Conservation (phyloP, 2,113 vertebrate species). For the Columba livia region DNA sequence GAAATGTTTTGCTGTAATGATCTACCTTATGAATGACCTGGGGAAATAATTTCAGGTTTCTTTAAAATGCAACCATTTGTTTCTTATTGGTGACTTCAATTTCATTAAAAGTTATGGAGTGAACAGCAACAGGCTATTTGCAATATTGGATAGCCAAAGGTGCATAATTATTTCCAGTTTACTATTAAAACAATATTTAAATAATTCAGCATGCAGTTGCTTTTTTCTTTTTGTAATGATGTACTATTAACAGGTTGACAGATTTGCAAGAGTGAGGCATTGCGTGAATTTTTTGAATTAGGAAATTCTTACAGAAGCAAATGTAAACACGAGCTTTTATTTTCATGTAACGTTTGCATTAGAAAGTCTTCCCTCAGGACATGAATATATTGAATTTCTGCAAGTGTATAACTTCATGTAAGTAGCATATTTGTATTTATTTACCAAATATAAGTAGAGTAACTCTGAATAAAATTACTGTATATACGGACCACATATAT, state of each 20-base stretch:
- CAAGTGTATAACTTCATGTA: not conserved
- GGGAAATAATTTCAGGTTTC: slow-evolving; percentile 64
- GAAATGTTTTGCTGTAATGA: slow-evolving; percentile 44
- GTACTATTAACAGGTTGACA: slow-evolving; percentile 11
- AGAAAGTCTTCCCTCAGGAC: slow-evolving; percentile 46
- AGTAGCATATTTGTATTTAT: slow-evolving; percentile 24
- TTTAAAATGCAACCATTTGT: slow-evolving; percentile 53
- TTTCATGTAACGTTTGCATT: not conserved
- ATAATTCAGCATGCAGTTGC: slow-evolving; percentile 10
- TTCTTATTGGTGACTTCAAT: slow-evolving; percentile 51
- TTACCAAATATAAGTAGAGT: not conserved
- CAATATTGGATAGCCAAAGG: slow-evolving; percentile 43
- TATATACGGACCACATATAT: not conserved
- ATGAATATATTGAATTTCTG: slow-evolving; percentile 28
- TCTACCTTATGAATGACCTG: slow-evolving; percentile 57
- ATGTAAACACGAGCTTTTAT: not conserved
- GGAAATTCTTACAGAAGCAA: not conserved
- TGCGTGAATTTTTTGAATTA: slow-evolving; percentile 23
- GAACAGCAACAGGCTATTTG: slow-evolving; percentile 5
- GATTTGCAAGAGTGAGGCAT: not conserved
- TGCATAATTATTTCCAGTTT: slow-evolving; percentile 46
- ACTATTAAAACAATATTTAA: slow-evolving; percentile 59
- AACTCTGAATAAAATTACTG: not conserved
- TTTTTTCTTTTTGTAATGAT: slow-evolving; percentile 11
- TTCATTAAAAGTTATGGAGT: slow-evolving; percentile 35